Percentiles rank a stretch among this genome's conserved stretches.
Conservation (phyloP, 2,888 invertebrate genomes). For the Trichopoda pennipes region DNA sequence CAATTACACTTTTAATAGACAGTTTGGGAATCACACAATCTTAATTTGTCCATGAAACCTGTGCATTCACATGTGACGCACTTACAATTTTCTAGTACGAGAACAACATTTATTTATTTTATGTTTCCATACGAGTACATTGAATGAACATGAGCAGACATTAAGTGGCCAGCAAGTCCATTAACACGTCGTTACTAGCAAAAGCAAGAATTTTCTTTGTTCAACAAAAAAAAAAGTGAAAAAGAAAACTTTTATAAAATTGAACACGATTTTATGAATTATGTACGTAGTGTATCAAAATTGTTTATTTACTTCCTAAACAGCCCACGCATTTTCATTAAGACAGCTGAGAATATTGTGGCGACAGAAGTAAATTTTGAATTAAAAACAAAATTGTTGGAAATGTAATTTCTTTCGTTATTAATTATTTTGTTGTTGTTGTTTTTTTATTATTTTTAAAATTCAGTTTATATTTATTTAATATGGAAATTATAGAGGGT, state of each 20-base stretch:
- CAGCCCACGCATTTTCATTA: constrained; percentile 31
- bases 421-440: too few relatives aligned
- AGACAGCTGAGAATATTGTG: background rate
- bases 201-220: constrained; percentile 17
- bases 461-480: background rate
- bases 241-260: background rate
- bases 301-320: constrained; percentile 17
- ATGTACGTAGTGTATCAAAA: background rate
- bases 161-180: constrained; percentile 6
- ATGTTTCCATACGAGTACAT: background rate
- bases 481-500: constrained; percentile 15
- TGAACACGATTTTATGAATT: background rate
- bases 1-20: background rate
- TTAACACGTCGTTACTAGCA: background rate
- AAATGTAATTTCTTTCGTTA: background rate
- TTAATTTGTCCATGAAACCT: constrained; percentile 18
- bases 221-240: constrained; percentile 2
- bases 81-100: background rate
- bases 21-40: background rate
- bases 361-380: background rate
- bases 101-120: background rate
- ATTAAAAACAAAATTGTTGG: constrained; percentile 3
- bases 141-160: constrained; percentile 1
- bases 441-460: constrained; percentile 3
- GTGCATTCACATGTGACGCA: constrained; percentile 14